Conservation (phyloP, 2,797 vertebrate genomes). For the Okamejei kenojei region DNA sequence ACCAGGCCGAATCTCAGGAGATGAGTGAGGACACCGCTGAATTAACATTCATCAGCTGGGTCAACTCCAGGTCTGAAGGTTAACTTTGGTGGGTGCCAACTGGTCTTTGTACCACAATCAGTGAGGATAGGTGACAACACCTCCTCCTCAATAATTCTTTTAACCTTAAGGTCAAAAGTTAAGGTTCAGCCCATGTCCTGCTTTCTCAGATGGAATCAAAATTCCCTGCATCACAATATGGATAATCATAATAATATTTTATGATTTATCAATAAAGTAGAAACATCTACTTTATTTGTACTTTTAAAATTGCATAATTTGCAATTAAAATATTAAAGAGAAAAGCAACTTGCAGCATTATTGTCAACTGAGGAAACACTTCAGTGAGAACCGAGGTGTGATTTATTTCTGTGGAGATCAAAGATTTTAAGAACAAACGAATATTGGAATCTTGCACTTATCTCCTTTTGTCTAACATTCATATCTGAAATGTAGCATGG, state of each 20-base stretch:
- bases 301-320: not conserved
- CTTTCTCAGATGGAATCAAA: not conserved
- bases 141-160: no score
- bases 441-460: not conserved
- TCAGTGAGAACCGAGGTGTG: not conserved
- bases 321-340: constrained; percentile 1
- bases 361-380: not conserved
- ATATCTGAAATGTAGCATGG: not conserved
- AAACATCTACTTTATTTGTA: no score
- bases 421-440: not conserved
- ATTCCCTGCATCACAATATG: not conserved
- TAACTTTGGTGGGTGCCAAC: no score
- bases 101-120: no score
- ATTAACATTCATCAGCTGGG: no score
- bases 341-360: constrained; percentile 3
- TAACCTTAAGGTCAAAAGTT: not conserved
- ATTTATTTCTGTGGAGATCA: not conserved
- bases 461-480: not conserved
- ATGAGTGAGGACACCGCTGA: no score
- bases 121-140: no score
- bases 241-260: not conserved
- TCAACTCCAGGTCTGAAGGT: no score
- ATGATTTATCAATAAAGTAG: not conserved
- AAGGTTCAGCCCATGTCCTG: not conserved
- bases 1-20: no score